Conservation (phyloP, 2,797 vertebrate species). For the Leptoclinus maculatus region DNA sequence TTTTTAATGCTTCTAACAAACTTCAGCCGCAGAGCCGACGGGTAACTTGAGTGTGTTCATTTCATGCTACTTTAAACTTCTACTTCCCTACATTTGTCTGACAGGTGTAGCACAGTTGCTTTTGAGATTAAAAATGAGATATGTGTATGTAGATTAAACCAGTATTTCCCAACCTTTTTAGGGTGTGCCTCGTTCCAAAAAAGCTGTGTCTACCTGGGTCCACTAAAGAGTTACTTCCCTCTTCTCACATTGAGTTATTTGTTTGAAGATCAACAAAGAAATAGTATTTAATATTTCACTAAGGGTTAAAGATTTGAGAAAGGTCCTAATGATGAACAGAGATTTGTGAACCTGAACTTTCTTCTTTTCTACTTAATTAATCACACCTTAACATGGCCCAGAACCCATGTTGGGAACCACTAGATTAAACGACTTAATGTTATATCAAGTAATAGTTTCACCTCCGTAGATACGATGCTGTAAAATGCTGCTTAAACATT, state of each 20-base stretch:
- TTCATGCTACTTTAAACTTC: neutral
- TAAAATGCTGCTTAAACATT: neutral
- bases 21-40: conserved; percentile 6
- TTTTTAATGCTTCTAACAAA: conserved; percentile 23
- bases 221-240: neutral
- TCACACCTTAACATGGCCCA: neutral
- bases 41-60: neutral
- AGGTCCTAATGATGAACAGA: neutral
- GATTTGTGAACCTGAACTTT: neutral
- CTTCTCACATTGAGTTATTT: neutral
- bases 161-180: neutral
- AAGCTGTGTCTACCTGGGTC: neutral
- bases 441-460: neutral
- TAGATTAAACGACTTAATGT: neutral
- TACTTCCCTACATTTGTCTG: neutral
- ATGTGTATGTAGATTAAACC: neutral
- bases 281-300: neutral
- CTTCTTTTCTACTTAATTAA: neutral
- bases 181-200: neutral
- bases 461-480: neutral
- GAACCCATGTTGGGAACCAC: neutral
- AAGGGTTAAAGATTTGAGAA: neutral
- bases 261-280: neutral
- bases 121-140: neutral
- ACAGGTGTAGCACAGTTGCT: neutral